Conservation (phyloP, 2,797 vertebrate genomes). For the Eulemur albifrons region DNA sequence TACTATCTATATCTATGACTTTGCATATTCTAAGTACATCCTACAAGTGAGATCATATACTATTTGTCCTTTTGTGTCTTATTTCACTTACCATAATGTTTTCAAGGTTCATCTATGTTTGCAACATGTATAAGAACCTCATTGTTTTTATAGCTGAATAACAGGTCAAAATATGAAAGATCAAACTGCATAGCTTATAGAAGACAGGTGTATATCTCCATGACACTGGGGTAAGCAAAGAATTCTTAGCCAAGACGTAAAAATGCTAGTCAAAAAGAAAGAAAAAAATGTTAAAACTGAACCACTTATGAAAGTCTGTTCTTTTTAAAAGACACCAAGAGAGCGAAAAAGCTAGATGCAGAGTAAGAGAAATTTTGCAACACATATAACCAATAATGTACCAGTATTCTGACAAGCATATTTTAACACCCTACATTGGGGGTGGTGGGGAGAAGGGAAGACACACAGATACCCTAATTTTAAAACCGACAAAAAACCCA, state of each 20-base stretch:
- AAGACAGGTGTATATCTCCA: background rate
- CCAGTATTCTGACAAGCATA: background rate
- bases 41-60: background rate
- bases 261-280: background rate
- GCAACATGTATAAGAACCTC: background rate
- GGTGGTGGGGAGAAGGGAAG: background rate
- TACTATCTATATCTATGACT: background rate
- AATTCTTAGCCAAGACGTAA: background rate
- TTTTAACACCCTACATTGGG: background rate
- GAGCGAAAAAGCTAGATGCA: background rate
- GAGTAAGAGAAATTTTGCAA: background rate
- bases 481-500: background rate
- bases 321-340: background rate
- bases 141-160: background rate
- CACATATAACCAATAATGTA: background rate
- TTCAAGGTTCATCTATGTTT: background rate
- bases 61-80: background rate
- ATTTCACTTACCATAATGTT: background rate
- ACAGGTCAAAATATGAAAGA: background rate
- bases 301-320: background rate
- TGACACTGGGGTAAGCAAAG: background rate
- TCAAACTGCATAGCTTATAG: background rate
- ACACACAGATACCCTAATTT: background rate
- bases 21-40: background rate
- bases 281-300: background rate